Conservation (phyloP, 1,140 invertebrate species). For the Oppia nitens region DNA sequence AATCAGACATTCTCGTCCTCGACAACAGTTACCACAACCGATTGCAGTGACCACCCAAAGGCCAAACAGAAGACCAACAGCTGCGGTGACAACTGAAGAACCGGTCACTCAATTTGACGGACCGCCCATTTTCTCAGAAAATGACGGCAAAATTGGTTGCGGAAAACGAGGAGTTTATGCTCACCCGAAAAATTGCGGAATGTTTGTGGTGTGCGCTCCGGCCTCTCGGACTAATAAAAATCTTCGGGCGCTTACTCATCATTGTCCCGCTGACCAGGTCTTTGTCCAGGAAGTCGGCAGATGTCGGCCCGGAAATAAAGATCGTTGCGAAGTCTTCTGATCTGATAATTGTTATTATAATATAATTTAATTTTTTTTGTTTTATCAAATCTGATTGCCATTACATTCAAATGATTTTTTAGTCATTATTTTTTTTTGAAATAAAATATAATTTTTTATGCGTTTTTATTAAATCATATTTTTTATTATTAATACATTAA, state of each 20-base stretch:
- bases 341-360: too few relatives aligned
- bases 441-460: too few relatives aligned
- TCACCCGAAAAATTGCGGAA: slow-evolving; percentile 23
- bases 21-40: slow-evolving; percentile 8
- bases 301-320: slow-evolving; percentile 16
- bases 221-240: slow-evolving; percentile 10
- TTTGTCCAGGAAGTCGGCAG: slow-evolving; percentile 18
- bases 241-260: slow-evolving; percentile 19
- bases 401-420: too few relatives aligned
- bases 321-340: slow-evolving; percentile 13
- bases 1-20: neutral
- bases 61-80: neutral
- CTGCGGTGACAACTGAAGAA: slow-evolving; percentile 9
- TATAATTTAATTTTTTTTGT: too few relatives aligned
- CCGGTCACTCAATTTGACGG: slow-evolving; percentile 9
- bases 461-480: too few relatives aligned
- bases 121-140: slow-evolving; percentile 16
- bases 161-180: slow-evolving; percentile 21
- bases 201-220: slow-evolving; percentile 24
- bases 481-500: too few relatives aligned
- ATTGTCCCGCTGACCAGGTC: slow-evolving; percentile 22
- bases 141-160: slow-evolving; percentile 20
- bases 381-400: too few relatives aligned
- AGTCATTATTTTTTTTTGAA: too few relatives aligned
- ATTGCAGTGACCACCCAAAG: slow-evolving; percentile 8